Evolutionary conservation across 2,113 vertebrate species (phyloP), one percentile per base, ranked within the genome.

Genomic region (Typhlomys cinereus): DNA sequence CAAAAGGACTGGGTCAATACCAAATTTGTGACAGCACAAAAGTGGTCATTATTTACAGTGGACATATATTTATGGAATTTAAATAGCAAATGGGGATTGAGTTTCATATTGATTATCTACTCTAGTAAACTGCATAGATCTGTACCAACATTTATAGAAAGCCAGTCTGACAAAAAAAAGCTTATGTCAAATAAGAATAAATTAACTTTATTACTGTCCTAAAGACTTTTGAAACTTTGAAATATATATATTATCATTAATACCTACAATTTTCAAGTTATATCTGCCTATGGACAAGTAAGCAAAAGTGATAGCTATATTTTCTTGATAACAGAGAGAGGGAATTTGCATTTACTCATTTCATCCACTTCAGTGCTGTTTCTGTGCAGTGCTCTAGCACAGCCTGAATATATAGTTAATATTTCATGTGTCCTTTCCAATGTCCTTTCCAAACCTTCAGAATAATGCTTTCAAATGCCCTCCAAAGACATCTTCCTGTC

Each of bases 391-490:
- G 59, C 44, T 92, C 61, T 70, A 50, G 57, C 59, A 69, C 41
- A 90, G 66, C 23, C 41, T 89, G 44, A 80, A 74, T 86, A 34
- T 52, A 76, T 59, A 81, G 87, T 92, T 93, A 95, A 89, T 96
- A 95, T 94, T 93, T 95, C 57, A 93, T 93, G 70, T 18, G 57
- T 83, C 1, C 48, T 52, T 87, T 31, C 10, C 27, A 61, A 76
- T 61, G 89, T 88, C 91, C 87, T 96, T 96, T 57, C 4, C 23
- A 94, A 92, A 93, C 92, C 59, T 95, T 96, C 70, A 94, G 70
- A 94, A 88, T 82, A 94, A 89, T 73, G 76, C 74, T 96, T 88
- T 62, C 81, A 87, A 86, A 59, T 92, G 71, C 31, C 50, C 61
- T 87, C 34, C 48, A 85, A 89, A 91, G 74, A 93, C 54, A 57